A percentile compares a stretch with the other conserved stretches of the same genome.
Conservation (phyloP, 2,888 invertebrate genomes). For the Mayetiola destructor region DNA sequence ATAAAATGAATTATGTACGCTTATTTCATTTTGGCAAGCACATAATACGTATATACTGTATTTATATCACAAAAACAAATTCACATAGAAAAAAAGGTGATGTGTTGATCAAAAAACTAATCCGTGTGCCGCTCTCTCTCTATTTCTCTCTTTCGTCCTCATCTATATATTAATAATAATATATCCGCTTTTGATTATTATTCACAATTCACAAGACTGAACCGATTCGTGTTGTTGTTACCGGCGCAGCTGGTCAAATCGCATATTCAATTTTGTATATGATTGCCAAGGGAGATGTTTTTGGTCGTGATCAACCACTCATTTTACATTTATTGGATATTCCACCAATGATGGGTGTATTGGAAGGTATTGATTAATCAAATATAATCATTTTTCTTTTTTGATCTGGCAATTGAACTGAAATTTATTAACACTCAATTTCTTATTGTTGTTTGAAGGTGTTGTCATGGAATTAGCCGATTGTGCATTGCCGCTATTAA, state of each 20-base stretch:
- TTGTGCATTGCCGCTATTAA: constrained; percentile 80
- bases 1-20: no score
- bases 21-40: no score
- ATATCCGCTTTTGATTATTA: no score
- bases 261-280: constrained; percentile 92
- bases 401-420: not conserved
- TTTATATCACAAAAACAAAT: no score
- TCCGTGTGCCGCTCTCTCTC: no score
- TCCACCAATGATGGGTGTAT: constrained; percentile 55
- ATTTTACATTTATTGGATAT: constrained; percentile 88
- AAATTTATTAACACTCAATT: constrained; percentile 43
- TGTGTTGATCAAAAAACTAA: no score
- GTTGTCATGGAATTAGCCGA: constrained; percentile 96
- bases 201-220: no score
- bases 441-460: constrained; percentile 90
- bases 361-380: not conserved
- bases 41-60: no score
- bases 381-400: not conserved
- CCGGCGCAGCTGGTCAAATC: constrained; percentile 98
- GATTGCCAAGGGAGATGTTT: constrained; percentile 90
- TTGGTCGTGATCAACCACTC: constrained; percentile 76
- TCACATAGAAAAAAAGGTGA: no score
- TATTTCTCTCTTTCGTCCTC: no score
- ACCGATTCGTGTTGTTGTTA: constrained; percentile 86
- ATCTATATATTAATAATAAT: no score